Percentiles rank a stretch among this genome's conserved stretches.
Conservation (phyloP, 1,140 invertebrate species). For the Solenopsis fugax region DNA sequence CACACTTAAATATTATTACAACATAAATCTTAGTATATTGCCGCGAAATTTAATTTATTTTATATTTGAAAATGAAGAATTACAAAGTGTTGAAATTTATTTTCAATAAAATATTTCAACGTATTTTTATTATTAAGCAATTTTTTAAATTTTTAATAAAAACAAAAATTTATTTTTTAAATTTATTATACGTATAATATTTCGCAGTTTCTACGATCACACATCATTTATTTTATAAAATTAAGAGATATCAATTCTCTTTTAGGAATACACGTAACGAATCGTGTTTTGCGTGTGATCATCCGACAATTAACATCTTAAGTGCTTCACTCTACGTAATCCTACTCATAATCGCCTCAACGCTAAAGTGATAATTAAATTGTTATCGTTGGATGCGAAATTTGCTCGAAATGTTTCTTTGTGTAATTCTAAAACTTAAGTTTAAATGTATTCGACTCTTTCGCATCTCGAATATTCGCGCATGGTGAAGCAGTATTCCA, state of each 20-base stretch:
- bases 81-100: neutral
- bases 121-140: neutral
- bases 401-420: conserved; percentile 14
- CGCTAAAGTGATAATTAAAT: conserved; percentile 40
- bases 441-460: conserved; percentile 27
- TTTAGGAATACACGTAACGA: neutral
- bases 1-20: neutral
- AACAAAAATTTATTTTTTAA: too few relatives aligned
- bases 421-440: conserved; percentile 30
- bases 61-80: conserved; percentile 7
- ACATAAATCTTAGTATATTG: neutral
- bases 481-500: conserved; percentile 46
- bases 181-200: neutral
- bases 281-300: neutral
- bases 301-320: conserved; percentile 25
- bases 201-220: neutral
- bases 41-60: conserved; percentile 7
- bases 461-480: conserved; percentile 2
- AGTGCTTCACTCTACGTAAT: conserved; percentile 20
- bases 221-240: neutral
- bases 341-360: neutral
- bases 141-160: neutral
- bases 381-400: conserved; percentile 25
- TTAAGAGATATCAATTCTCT: neutral
- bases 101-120: neutral